Evolutionary conservation across 2,113 vertebrate species (phyloP).

Genomic region (Cranoglanis bouderius): DNA sequence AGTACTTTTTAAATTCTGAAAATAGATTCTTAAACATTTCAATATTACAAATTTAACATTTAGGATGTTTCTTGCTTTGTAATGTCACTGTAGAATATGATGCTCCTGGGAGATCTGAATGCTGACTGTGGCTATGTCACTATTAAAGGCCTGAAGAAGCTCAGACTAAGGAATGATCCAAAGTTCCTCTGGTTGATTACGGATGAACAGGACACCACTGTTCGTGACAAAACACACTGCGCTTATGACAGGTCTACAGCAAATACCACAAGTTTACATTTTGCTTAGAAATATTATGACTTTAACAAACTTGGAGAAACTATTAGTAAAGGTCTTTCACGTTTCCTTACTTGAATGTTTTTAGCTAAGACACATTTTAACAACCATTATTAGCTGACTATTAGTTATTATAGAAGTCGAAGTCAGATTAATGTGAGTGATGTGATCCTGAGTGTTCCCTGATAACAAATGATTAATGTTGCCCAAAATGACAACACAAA

Average conservation of each 20-base stretch:
- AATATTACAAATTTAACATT: not conserved
- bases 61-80: slow-evolving; percentile 30
- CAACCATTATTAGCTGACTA: not conserved
- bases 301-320: not conserved
- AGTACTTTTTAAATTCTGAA: not conserved
- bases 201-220: slow-evolving; percentile 82
- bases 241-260: slow-evolving; percentile 79
- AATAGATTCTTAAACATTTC: not conserved
- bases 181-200: slow-evolving; percentile 83
- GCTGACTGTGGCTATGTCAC: slow-evolving; percentile 83
- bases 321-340: not conserved
- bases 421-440: not conserved
- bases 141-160: slow-evolving; percentile 70
- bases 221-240: slow-evolving; percentile 75
- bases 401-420: not conserved
- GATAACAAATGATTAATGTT: not conserved
- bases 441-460: not conserved
- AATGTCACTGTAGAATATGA: slow-evolving; percentile 70
- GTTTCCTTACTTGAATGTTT: not conserved
- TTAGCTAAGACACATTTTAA: not conserved
- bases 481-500: not conserved
- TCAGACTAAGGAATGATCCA: slow-evolving; percentile 72
- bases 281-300: not conserved
- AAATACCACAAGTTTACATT: slow-evolving; percentile 5
- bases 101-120: slow-evolving; percentile 85